Evolutionary conservation across 1,140 invertebrate genomes (phyloP), one percentile per base, ranked within the genome.

Genomic region (Drosophila ambigua): DNA sequence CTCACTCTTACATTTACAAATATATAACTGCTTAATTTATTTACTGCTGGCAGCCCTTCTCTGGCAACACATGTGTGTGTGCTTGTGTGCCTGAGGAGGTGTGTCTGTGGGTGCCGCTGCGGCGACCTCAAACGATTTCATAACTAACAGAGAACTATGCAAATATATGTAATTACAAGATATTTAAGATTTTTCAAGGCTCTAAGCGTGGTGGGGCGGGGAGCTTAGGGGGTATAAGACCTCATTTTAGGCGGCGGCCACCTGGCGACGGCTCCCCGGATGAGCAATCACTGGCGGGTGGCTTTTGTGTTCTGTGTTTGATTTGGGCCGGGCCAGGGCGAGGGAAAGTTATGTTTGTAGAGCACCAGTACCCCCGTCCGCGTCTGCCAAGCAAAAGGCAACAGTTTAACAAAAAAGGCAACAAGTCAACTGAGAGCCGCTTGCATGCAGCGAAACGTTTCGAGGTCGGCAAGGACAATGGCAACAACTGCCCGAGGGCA

Each of bases 351-450:
- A 80, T 35, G 44, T 80, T 63, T 61, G 62, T 48, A 54, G 41
- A 64, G 69, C 57, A 59, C 65, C 67, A 44, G 48, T 61, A 58
- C 66, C 61, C 54, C 24, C 46, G 61, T 23, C 41, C 41, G 31
- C 58, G 66, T 24, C 11, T 44, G 54, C 39, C 31, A 31, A 9
- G 50, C 26, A 24, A 31, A 61, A 61, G 35, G 35, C 65, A 53
- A 45, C 62, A 81, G 73, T 67, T 77, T 60, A 77, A 81, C 80
- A 81, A 77, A 71, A 69, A 79, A 79, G 65, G 75, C 58, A 76
- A 84, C 66, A 79, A 64, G 64, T 60, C 54, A 76, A 83, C 68
- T 79, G 62, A 68, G 44, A 50, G 71, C 46, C 67, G 58, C 39
- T 72, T 53, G 66, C 64, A 24, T 49, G 63, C 39, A n/a, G 23